Conservation (phyloP, 2,797 vertebrate genomes). For the Ctenosaura bakeri region DNA sequence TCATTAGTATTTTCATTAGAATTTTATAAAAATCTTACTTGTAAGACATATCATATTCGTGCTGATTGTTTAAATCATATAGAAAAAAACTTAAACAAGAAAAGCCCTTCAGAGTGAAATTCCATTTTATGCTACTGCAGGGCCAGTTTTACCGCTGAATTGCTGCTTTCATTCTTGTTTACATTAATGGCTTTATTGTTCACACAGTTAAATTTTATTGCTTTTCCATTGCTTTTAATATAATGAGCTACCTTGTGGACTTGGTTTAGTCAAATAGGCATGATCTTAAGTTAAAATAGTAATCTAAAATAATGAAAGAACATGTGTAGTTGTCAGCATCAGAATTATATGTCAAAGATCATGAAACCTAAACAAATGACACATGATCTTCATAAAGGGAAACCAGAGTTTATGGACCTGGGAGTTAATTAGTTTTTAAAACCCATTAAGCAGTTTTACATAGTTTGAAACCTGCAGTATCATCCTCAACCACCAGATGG, state of each 20-base stretch:
- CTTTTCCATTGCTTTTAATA: constrained; percentile 5
- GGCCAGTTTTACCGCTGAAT: constrained; percentile 20
- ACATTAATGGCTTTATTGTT: constrained; percentile 29
- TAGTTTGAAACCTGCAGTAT: not conserved
- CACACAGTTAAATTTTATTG: constrained; percentile 36
- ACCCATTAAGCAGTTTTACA: not conserved
- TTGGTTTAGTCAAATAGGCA: not conserved
- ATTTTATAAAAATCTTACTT: not conserved
- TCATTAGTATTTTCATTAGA: not conserved
- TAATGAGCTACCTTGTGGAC: not conserved
- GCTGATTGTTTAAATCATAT: not conserved
- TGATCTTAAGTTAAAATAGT: not conserved
- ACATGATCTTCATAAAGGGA: not conserved
- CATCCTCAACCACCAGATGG: not conserved
- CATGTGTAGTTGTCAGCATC: not conserved
- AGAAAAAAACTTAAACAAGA: not conserved
- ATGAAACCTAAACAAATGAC: not conserved
- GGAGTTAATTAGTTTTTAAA: not conserved
- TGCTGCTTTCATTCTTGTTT: constrained; percentile 29
- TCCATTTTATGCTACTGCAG: constrained; percentile 38
- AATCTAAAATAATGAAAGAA: not conserved
- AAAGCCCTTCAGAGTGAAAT: constrained; percentile 29
- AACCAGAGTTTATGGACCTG: not conserved
- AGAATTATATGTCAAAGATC: not conserved
- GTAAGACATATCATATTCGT: not conserved